Conservation (phyloP, 2,888 invertebrate genomes). For the Druceiella hillmani region DNA sequence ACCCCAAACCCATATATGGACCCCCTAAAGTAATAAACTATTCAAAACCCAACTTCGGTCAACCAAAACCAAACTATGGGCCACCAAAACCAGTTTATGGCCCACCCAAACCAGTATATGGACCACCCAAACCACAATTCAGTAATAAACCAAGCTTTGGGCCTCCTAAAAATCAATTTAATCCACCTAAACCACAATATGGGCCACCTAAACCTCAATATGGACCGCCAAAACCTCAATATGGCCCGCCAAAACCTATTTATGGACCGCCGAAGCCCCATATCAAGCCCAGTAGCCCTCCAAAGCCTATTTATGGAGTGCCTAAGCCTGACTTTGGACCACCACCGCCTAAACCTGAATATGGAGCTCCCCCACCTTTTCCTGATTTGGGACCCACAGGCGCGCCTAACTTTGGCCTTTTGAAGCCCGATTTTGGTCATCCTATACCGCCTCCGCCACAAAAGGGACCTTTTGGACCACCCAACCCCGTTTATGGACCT, state of each 20-base stretch:
- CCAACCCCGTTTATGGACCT: conserved; percentile 43
- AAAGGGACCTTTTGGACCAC: conserved; percentile 26
- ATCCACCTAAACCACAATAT: conserved; percentile 30
- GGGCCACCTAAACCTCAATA: conserved; percentile 39
- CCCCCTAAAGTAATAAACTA: conserved; percentile 31
- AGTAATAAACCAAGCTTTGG: conserved; percentile 28
- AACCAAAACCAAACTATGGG: conserved; percentile 30
- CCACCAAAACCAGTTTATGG: conserved; percentile 40
- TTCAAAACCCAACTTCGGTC: too few species aligned
- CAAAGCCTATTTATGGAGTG: conserved; percentile 32
- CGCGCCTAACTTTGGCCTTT: conserved; percentile 18
- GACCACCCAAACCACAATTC: conserved; percentile 31
- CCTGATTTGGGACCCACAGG: conserved; percentile 27
- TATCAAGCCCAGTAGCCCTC: conserved; percentile 32
- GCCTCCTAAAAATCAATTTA: conserved; percentile 34
- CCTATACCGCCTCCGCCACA: conserved; percentile 21
- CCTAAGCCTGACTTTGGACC: conserved; percentile 41
- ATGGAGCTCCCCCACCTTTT: conserved; percentile 33
- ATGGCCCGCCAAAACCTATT: conserved; percentile 27
- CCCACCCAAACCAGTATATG: conserved; percentile 37
- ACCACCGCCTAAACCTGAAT: conserved; percentile 44
- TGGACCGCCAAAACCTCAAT: conserved; percentile 40
- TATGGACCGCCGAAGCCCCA: conserved; percentile 36
- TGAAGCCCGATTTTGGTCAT: conserved; percentile 20
- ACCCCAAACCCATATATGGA: conserved; percentile 37